Base-by-base conservation (phyloP, 2,113 vertebrate species). In the Xenopus borealis region DNA sequence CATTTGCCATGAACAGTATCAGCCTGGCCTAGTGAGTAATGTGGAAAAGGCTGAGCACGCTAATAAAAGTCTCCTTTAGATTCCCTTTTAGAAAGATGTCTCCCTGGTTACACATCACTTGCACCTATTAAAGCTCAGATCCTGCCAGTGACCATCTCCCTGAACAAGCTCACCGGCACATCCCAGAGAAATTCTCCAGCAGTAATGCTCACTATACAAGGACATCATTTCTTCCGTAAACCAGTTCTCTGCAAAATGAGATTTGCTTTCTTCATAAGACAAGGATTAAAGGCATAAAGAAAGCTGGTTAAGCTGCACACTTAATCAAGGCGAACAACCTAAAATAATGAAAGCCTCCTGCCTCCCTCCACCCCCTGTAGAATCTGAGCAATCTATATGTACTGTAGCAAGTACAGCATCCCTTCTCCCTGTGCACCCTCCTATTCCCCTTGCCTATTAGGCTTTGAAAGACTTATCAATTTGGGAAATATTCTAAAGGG, bases 401-500 rank as follows among this genome's bases (percentile, higher is more conserved):
- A 45, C 80, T 23, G 65, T 78, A 82, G 81, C 77, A 23, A 79
- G 45, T n/a, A 46, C 57, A 78, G 12, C 53, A 50, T 2, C 14
- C 17, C 10, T n/a, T 55, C 17, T 79, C 79, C 45, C 52, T 72
- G 14, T 55, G 14, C 17, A 79, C 30, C 76, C 80, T 63, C 78
- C 83, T 72, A 23, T 46, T 79, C 80, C 74, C 66, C 66, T 78
- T 72, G 68, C 73, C 87, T 84, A 84, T 82, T 78, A 80, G 50
- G 81, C 78, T 83, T 82, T 80, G 83, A 84, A 85, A 79, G 84
- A 82, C 81, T 85, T 85, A 80, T 81, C 86, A 88, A 78, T 85
- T 81, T 90, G 84, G 83, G 83, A 87, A 83, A 85, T 83, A 87
- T 86, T 57, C 64, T 82, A 85, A 86, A 88, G 83, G 81, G 83